These are phyloP conservation scores for Physocephala rufipes DNA, from an alignment of 2,888 invertebrate species.

Conservation along the genomic window DNA sequence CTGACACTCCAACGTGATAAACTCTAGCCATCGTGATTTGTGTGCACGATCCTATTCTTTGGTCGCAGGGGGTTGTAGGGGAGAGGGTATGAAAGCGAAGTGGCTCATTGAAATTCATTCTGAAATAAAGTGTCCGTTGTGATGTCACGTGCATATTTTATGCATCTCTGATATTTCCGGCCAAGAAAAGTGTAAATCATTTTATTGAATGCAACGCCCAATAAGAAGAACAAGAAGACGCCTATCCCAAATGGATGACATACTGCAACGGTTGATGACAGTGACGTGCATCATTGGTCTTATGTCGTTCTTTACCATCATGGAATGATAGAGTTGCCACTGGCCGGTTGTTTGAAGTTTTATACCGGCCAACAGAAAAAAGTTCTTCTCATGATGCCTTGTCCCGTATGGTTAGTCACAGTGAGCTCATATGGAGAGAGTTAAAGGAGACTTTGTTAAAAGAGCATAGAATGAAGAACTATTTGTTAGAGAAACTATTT, in stretches of 20 bases:
- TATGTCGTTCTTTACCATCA: too few species aligned
- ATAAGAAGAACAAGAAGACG: too few species aligned
- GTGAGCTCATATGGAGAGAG: too few species aligned
- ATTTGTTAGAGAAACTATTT: constrained; percentile 38
- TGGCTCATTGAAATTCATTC: constrained; percentile 5
- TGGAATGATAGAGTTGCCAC: neutral
- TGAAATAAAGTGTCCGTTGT: constrained; percentile 29
- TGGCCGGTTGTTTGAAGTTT: neutral
- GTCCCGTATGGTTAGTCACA: too few species aligned
- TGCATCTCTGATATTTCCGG: constrained; percentile 47
- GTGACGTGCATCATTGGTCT: neutral
- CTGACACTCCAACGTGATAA: constrained; percentile 52
- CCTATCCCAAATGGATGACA: neutral
- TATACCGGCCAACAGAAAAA: neutral
- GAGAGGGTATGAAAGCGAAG: too few species aligned
- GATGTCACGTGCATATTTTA: constrained; percentile 41
- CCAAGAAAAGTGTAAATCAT: constrained; percentile 46
- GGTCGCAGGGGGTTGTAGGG: too few species aligned
- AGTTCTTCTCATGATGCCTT: too few species aligned
- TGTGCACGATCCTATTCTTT: constrained; percentile 30
- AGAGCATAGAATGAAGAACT: constrained; percentile 26
- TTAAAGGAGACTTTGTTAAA: constrained; percentile 16
- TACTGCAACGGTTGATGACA: neutral
- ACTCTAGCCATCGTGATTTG: constrained; percentile 51
- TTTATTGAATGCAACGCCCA: constrained; percentile 36